Base-by-base conservation (phyloP, 2,113 vertebrate genomes). In the Cepphus grylle region DNA sequence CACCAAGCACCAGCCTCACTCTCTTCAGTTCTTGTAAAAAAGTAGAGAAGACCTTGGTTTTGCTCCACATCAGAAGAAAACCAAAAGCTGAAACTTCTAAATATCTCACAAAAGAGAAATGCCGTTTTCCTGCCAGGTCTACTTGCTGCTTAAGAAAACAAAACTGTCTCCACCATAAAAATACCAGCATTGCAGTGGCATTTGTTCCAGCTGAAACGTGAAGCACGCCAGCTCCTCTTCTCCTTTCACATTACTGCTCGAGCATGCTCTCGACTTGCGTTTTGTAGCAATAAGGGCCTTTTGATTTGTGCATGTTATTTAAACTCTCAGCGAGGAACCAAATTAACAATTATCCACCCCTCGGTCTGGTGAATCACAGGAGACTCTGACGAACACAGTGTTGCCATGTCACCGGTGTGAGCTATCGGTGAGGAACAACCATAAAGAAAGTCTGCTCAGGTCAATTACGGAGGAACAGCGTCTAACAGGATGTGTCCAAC, bases 101-200 rank as follows among this genome's bases (percentile, higher is more conserved):
- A 77, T 72, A 67, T 47, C 67, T 81, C 67, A 42, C 30, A 74
- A 88, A 76, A 86, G 45, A 69, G 80, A 91, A 96, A 59, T 43
- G 38, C 4, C 1, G 0, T 59, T 95, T 96, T 56, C 49, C 62
- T 72, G 61, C 34, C 70, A 82, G 40, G 27, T 82, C 70, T 74
- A 10, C 69, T 76, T 88, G 67, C 43, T 86, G 12, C 74, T 93
- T 82, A 45, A 80, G 82, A 80, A 92, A 93, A 56, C 12, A 81
- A 20, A 72, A 17, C 42, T 59, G 9, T 61, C 43, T 92, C 47
- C 45, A 50, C 30, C 20, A 42, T 42, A 84, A 89, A 88, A 80
- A 65, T n/a, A 83, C 5, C 49, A 50, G 32, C 42, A 8, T 15
- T 94, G 81, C 52, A 36, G 45, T 16, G 62, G 32, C 14, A 32